Conservation (phyloP, 2,113 vertebrate genomes). For the Cinclus cinclus region DNA sequence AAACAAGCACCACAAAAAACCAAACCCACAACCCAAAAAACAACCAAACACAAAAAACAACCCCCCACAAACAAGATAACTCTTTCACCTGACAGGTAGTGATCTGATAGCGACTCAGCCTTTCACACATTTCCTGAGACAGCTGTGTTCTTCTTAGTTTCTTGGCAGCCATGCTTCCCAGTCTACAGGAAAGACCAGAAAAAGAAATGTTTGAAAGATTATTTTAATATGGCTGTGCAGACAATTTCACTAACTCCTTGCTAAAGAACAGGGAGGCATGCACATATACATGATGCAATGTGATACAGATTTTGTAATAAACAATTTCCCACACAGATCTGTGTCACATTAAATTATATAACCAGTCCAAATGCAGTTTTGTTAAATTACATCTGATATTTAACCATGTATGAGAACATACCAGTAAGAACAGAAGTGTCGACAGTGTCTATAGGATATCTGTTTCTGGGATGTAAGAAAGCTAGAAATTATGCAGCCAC, state of each 20-base stretch:
- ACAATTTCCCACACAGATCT: background rate
- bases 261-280: background rate
- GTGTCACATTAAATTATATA: background rate
- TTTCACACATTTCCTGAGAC: slow-evolving; percentile 78
- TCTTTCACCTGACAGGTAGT: slow-evolving; percentile 78
- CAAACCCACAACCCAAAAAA: background rate
- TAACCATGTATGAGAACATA: background rate
- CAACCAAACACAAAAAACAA: no score
- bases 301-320: background rate
- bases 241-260: background rate
- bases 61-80: background rate
- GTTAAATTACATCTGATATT: background rate
- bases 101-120: slow-evolving; percentile 77
- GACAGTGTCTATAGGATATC: background rate
- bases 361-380: background rate
- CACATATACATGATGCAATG: accelerated
- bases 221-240: background rate
- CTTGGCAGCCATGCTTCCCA: slow-evolving; percentile 73
- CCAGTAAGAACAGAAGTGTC: background rate
- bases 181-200: background rate
- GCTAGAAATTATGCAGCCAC: background rate
- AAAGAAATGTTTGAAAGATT: background rate
- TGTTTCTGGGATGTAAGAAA: background rate
- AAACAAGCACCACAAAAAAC: background rate
- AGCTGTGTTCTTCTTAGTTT: slow-evolving; percentile 78